phyloP scores from a whole-genome alignment of 2,888 invertebrate species.

The Glomeris marginata region DNA sequence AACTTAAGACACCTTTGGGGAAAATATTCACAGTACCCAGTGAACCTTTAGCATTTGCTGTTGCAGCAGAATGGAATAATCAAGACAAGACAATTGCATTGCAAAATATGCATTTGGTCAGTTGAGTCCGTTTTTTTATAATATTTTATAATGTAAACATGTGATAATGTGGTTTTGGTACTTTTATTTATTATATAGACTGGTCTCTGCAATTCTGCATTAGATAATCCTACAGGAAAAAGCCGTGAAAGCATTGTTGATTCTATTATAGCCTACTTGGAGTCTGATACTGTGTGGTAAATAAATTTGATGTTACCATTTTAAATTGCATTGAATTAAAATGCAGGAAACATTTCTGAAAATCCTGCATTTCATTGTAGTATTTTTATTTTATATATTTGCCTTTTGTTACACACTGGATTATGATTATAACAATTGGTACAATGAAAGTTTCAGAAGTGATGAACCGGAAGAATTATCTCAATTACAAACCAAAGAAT shows the following conservation, averaged over 20 bases:
- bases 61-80: slow-evolving; percentile 87
- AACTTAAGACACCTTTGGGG: slow-evolving; percentile 80
- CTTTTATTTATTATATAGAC: slow-evolving; percentile 42
- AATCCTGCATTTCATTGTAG: neutral
- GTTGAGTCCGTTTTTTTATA: slow-evolving; percentile 14
- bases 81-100: slow-evolving; percentile 62
- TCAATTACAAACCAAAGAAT: slow-evolving; percentile 58
- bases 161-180: neutral
- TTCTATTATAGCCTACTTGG: slow-evolving; percentile 60
- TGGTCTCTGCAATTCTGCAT: slow-evolving; percentile 70
- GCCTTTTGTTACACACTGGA: neutral
- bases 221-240: slow-evolving; percentile 81
- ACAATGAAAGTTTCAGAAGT: slow-evolving; percentile 5
- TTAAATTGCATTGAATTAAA: neutral
- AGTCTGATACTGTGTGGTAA: slow-evolving; percentile 57
- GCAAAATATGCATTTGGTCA: slow-evolving; percentile 77
- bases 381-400: slow-evolving; percentile 1
- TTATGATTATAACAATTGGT: slow-evolving; percentile 1
- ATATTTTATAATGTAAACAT: neutral
- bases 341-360: neutral
- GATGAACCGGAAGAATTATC: slow-evolving; percentile 56
- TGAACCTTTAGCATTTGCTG: slow-evolving; percentile 78
- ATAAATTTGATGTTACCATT: slow-evolving; percentile 11
- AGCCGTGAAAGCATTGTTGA: slow-evolving; percentile 58
- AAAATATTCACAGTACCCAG: slow-evolving; percentile 56